phyloP scores from a whole-genome alignment of 2,113 vertebrate species.

The Melanocharis versteri region DNA sequence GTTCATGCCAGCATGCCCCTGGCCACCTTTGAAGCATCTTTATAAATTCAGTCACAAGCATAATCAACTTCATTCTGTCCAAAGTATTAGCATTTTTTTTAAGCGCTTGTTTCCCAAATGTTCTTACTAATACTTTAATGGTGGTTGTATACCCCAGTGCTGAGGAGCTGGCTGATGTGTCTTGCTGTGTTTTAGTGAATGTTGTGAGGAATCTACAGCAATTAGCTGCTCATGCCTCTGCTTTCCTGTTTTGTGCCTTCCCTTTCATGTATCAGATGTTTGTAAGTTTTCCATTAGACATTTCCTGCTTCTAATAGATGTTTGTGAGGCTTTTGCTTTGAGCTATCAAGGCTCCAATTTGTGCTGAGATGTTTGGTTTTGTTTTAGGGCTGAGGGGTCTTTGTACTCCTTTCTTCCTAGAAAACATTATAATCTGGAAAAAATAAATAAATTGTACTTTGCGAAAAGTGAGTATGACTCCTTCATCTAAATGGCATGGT shows the following conservation, averaged over 20 bases:
- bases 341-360: conserved; percentile 67
- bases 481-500: conserved; percentile 37
- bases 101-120: not conserved
- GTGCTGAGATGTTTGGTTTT: conserved; percentile 63
- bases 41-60: conserved; percentile 1
- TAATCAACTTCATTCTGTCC: not conserved
- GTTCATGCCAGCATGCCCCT: not conserved
- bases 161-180: conserved; percentile 13
- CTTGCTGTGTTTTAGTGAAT: conserved; percentile 58
- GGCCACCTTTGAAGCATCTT: conserved; percentile 17
- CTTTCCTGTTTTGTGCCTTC: conserved; percentile 69
- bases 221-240: conserved; percentile 71
- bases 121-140: conserved; percentile 23
- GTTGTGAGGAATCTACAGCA: conserved; percentile 62
- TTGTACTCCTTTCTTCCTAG: conserved; percentile 54
- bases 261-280: conserved; percentile 75
- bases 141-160: not conserved
- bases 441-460: conserved; percentile 56
- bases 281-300: conserved; percentile 74
- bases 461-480: conserved; percentile 33
- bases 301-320: conserved; percentile 74
- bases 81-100: not conserved
- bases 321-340: conserved; percentile 66
- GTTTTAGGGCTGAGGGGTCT: conserved; percentile 45
- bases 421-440: conserved; percentile 52